Conservation (phyloP, 2,113 vertebrate genomes). For the Chrysemys picta region DNA sequence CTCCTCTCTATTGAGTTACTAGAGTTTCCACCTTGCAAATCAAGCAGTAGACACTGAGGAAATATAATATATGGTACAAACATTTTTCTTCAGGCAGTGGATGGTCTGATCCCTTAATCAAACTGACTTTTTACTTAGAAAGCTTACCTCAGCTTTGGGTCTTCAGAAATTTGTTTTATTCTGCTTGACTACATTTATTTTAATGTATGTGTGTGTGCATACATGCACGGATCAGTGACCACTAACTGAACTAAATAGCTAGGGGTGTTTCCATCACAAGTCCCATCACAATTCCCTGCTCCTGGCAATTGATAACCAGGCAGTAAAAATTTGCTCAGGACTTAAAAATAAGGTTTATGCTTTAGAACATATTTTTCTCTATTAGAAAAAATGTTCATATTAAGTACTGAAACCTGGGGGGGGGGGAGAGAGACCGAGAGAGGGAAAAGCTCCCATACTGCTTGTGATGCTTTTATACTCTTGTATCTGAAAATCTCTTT, state of each 20-base stretch:
- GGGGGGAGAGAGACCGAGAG: not conserved
- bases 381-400: not conserved
- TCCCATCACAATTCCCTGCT: not conserved
- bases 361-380: not conserved
- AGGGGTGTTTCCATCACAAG: slow-evolving; percentile 3
- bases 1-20: slow-evolving; percentile 22
- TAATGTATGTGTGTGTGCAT: not conserved
- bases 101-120: slow-evolving; percentile 38
- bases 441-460: not conserved
- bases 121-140: slow-evolving; percentile 44
- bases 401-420: not conserved
- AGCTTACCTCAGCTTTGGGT: slow-evolving; percentile 34
- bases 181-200: slow-evolving; percentile 41
- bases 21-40: slow-evolving; percentile 24
- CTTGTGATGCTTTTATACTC: not conserved
- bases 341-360: not conserved
- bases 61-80: not conserved
- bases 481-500: not conserved
- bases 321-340: not conserved
- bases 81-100: slow-evolving; percentile 38
- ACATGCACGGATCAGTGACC: not conserved
- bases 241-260: not conserved
- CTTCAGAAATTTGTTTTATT: slow-evolving; percentile 44
- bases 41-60: not conserved
- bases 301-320: not conserved